Conservation (phyloP, 2,113 vertebrate genomes). For the Sitta europaea region DNA sequence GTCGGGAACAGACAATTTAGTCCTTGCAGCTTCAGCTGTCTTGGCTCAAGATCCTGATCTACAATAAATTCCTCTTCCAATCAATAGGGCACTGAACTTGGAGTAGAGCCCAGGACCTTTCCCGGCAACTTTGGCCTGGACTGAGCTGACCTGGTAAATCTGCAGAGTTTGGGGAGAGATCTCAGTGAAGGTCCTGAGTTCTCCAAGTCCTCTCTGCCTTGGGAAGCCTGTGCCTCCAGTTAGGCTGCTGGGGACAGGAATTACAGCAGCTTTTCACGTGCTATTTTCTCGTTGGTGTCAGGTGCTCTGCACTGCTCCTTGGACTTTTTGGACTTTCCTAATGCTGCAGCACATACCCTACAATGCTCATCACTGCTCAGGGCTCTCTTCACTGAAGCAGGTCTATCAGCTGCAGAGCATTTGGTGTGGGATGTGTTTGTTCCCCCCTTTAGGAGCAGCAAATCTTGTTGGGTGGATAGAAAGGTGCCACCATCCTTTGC, state of each 20-base stretch:
- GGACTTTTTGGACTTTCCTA: background rate
- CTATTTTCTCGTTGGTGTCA: background rate
- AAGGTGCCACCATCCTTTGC: background rate
- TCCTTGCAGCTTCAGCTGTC: background rate
- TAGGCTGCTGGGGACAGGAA: background rate
- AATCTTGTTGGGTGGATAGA: background rate
- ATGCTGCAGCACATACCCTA: background rate
- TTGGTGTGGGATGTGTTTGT: background rate
- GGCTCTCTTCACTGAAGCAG: background rate
- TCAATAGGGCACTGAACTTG: background rate
- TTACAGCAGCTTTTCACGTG: background rate
- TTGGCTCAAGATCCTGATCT: background rate
- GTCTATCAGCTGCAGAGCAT: background rate
- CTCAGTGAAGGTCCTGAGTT: rapidly evolving
- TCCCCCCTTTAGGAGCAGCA: background rate
- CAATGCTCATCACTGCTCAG: background rate
- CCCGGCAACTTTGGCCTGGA: background rate
- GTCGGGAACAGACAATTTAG: background rate
- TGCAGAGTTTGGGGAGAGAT: background rate
- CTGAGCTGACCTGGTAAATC: background rate
- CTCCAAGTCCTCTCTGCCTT: background rate
- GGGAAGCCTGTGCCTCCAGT: background rate
- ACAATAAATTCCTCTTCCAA: background rate
- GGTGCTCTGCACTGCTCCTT: background rate
- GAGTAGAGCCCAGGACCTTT: background rate